Conservation (phyloP, 1,140 invertebrate genomes). For the Apis dorsata region DNA sequence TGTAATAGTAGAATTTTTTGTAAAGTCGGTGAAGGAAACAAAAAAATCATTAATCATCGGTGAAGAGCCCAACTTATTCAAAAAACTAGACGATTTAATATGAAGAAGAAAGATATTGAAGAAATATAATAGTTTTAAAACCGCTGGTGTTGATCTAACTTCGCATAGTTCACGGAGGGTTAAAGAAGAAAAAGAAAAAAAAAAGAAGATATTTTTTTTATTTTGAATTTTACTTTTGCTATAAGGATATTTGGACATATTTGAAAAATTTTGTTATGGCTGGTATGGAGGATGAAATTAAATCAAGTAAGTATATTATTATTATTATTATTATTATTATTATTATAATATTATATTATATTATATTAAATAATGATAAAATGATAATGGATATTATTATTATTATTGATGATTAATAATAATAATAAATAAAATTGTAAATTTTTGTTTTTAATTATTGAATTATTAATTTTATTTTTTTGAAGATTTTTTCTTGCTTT, state of each 20-base stretch:
- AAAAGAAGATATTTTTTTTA: background rate
- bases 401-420: background rate
- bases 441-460: background rate
- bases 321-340: background rate
- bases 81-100: too few relatives aligned
- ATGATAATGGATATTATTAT: too few relatives aligned
- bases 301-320: background rate
- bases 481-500: background rate
- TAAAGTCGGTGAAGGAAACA: too few relatives aligned
- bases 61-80: too few relatives aligned
- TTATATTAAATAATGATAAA: background rate
- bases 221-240: background rate
- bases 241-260: background rate
- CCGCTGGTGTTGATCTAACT: too few relatives aligned
- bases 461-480: background rate
- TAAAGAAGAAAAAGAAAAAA: too few relatives aligned
- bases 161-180: too few relatives aligned
- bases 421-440: too few relatives aligned
- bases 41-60: too few relatives aligned
- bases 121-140: too few relatives aligned
- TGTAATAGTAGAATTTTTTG: too few relatives aligned
- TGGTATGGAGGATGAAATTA: background rate
- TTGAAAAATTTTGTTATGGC: background rate
- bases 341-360: background rate
- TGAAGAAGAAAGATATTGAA: too few relatives aligned